Percentiles rank a stretch among this genome's conserved stretches.
These are phyloP conservation scores for Diarsia rubi DNA, from an alignment of 2,888 invertebrate genomes.

Conservation along the genomic window DNA sequence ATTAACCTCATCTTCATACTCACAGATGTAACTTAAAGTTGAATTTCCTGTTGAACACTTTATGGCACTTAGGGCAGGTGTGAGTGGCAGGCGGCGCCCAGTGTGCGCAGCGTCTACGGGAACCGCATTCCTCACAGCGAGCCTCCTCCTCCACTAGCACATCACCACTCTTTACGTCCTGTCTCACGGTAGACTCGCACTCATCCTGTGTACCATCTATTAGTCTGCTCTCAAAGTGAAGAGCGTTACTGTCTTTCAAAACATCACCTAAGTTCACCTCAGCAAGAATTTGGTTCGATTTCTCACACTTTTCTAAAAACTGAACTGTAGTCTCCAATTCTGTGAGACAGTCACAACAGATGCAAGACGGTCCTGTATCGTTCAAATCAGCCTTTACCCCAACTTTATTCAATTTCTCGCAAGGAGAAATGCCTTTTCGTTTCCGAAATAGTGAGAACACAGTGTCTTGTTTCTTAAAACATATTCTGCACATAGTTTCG, in stretches of 20 bases:
- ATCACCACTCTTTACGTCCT: conserved; percentile 35
- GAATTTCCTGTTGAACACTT: conserved; percentile 78
- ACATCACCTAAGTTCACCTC: conserved; percentile 35
- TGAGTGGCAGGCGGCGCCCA: conserved; percentile 68
- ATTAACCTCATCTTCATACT: conserved; percentile 12
- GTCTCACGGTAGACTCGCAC: conserved; percentile 23
- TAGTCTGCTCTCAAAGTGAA: conserved; percentile 22
- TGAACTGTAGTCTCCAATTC: conserved; percentile 76
- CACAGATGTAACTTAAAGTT: conserved; percentile 75
- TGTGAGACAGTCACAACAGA: conserved; percentile 76
- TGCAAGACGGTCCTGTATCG: conserved; percentile 74
- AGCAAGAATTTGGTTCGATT: conserved; percentile 70
- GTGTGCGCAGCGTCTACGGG: conserved; percentile 73
- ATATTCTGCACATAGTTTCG: conserved; percentile 77
- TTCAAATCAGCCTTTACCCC: conserved; percentile 70
- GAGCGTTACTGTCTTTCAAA: conserved; percentile 10
- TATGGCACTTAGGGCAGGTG: conserved; percentile 76
- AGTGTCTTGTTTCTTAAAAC: conserved; percentile 72
- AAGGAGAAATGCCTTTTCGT: conserved; percentile 70
- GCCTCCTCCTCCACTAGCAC: conserved; percentile 24
- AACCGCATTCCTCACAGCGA: conserved; percentile 71
- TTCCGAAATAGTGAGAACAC: conserved; percentile 74
- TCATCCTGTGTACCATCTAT: conserved; percentile 33
- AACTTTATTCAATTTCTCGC: conserved; percentile 74
- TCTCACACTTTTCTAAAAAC: conserved; percentile 78